Percentiles rank a stretch among this genome's conserved stretches.
Conservation (phyloP, 2,113 vertebrate genomes). For the Mastomys coucha region DNA sequence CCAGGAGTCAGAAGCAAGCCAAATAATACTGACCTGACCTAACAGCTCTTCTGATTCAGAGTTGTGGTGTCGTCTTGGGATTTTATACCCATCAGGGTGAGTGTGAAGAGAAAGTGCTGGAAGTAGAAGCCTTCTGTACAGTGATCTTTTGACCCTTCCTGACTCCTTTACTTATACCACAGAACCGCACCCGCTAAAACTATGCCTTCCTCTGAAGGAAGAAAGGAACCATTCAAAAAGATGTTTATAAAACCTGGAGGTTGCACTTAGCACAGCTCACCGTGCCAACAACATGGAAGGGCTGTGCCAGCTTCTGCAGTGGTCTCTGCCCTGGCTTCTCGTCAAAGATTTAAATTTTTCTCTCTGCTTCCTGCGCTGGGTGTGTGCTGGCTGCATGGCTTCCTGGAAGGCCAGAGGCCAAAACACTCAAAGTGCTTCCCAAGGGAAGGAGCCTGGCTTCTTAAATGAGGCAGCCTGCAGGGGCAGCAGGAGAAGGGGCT, state of each 20-base stretch:
- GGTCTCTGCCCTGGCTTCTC: constrained; percentile 7
- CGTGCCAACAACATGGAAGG: background rate
- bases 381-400: constrained; percentile 79
- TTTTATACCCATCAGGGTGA: background rate
- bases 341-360: constrained; percentile 55
- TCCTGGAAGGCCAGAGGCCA: constrained; percentile 77
- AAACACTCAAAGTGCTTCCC: constrained; percentile 78
- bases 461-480: background rate
- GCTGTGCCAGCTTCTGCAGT: background rate
- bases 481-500: background rate
- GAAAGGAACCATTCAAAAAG: constrained; percentile 30
- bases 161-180: background rate
- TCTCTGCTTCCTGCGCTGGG: constrained; percentile 27
- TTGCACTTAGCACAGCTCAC: accelerated
- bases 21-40: accelerated
- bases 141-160: accelerated
- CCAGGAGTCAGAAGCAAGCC: accelerated
- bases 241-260: background rate
- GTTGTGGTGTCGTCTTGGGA: too few relatives aligned
- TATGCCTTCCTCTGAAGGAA: background rate
- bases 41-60: background rate
- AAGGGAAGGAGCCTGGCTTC: constrained; percentile 70
- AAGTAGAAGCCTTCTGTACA: accelerated
- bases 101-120: background rate
- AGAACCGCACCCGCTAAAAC: background rate